Evolutionary conservation across 2,888 invertebrate species (phyloP).

Genomic region (Holacanthella duospinosa): DNA sequence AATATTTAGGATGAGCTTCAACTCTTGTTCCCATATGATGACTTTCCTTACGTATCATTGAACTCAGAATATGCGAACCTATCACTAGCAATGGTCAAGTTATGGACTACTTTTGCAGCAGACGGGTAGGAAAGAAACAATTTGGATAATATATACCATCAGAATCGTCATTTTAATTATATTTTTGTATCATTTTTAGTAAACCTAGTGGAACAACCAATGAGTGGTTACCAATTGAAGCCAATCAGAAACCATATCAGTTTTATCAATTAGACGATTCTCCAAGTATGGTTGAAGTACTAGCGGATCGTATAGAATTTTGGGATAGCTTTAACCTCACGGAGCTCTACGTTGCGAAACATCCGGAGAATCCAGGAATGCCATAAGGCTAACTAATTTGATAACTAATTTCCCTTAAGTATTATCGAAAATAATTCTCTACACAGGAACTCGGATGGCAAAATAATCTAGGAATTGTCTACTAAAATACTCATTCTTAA

Average conservation of each 20-base stretch:
- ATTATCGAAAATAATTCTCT: too few relatives aligned
- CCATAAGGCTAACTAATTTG: too few relatives aligned
- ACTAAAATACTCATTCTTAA: too few relatives aligned
- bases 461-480: too few relatives aligned
- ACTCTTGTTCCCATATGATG: background rate
- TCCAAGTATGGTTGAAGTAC: background rate
- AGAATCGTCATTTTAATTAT: background rate
- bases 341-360: background rate
- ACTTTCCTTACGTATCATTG: constrained; percentile 2
- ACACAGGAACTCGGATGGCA: too few relatives aligned
- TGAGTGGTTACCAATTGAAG: background rate
- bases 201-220: background rate
- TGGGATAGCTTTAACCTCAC: too few relatives aligned
- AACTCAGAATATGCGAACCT: background rate
- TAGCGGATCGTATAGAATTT: constrained; percentile 1
- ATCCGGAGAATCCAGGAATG: too few relatives aligned
- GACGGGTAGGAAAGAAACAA: too few relatives aligned
- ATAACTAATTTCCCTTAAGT: too few relatives aligned
- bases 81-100: constrained; percentile 4
- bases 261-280: background rate
- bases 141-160: background rate
- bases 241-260: too few relatives aligned
- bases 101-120: constrained; percentile 7
- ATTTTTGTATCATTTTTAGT: too few relatives aligned
- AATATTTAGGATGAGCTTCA: constrained; percentile 10